Base-by-base conservation (phyloP, 2,888 invertebrate genomes). In the Polylopha cassiicola region DNA sequence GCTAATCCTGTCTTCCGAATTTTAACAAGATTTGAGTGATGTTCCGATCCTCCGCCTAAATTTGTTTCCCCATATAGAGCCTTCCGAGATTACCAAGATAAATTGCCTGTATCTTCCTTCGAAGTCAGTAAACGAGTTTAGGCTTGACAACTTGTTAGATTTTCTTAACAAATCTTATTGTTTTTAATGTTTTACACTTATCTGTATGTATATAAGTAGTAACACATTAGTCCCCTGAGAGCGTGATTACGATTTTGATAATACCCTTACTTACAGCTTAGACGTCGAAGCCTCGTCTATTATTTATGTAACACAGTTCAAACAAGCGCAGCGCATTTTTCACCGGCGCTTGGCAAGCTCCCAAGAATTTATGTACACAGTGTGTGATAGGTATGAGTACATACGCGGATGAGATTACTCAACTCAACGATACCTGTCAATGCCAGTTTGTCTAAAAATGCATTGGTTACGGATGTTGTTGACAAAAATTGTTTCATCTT, bases 11-110 rank as follows among this genome's bases (percentile, higher is more conserved):
- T 71, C 73, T 67, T 53, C 58, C 51, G 66, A 72, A 74, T 73
- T 73, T 76, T 68, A 78, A 78, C 74, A 73, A 72, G 73, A 73
- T 75, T 75, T 73, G 71, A 73, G 63, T 65, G 64, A 72, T 73
- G 67, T 65, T 58, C 55, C 53, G 52, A 52, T 54, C 55, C 53
- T 47, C 44, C 38, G 33, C 48, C 45, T 53, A 59, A 58, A 59
- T 67, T 33, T 43, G 37, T 36, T 20, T 33, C 29, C 30, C 51
- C 51, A 54, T 53, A 50, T 46, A 43, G 49, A 51, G 46, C 44
- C 56, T 47, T 41, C 48, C 46, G 44, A 65, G 58, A 64, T 65
- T 61, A 65, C 51, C 49, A 61, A 62, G 61, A 69, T 61, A 62
- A 57, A 58, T 58, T 59, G 55, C 53, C 53, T 57, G 53, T 53